Conservation (phyloP, 2,113 vertebrate genomes). For the Benitochromis conjunctus region DNA sequence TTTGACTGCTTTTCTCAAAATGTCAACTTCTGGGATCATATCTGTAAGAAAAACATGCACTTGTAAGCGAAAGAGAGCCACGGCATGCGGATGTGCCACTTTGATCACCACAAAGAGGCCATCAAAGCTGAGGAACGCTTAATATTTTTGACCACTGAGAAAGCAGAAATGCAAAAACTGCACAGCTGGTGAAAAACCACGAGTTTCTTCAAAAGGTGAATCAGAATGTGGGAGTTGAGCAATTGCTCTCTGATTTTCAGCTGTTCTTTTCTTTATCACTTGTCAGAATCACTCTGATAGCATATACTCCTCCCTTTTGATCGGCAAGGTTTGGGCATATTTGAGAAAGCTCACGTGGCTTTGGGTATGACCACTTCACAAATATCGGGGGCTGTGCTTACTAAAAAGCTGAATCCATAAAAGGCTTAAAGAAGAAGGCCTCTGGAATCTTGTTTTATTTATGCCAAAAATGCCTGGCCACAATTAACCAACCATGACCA, state of each 20-base stretch:
- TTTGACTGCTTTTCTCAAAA: slow-evolving; percentile 1
- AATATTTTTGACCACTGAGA: not conserved
- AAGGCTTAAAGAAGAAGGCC: slow-evolving; percentile 5
- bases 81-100: not conserved
- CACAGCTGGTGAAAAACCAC: not conserved
- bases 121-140: not conserved
- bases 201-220: slow-evolving; percentile 3
- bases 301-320: not conserved
- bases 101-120: not conserved
- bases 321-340: not conserved
- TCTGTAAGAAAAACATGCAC: not conserved
- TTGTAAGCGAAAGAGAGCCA: not conserved
- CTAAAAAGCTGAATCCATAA: not conserved
- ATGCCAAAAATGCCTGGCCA: slow-evolving; percentile 49
- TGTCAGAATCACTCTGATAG: not conserved
- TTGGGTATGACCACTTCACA: not conserved
- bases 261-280: not conserved
- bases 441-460: slow-evolving; percentile 55
- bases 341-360: not conserved
- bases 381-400: not conserved
- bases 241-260: not conserved
- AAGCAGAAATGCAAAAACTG: not conserved
- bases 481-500: slow-evolving; percentile 57
- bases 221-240: not conserved
- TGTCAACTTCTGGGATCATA: not conserved